phyloP scores from a whole-genome alignment of 2,797 vertebrate genomes.

The Siniperca obscura region DNA sequence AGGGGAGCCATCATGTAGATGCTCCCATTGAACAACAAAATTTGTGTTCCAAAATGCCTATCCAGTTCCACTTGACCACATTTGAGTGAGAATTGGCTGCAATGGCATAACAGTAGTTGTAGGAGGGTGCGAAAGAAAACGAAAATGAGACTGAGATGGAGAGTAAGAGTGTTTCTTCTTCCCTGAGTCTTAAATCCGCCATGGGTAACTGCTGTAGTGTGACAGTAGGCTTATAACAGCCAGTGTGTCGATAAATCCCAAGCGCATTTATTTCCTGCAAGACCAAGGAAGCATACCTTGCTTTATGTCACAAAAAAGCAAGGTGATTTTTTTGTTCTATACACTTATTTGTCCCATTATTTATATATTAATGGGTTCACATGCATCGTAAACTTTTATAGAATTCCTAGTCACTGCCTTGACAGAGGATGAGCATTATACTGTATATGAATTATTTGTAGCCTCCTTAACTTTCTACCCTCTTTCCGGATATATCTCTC shows the following conservation, averaged over 20 bases:
- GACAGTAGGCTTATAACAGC: conserved; percentile 84
- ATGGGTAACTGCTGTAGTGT: conserved; percentile 79
- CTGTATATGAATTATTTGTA: conserved; percentile 33
- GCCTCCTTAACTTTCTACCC: conserved; percentile 20
- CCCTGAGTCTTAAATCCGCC: conserved; percentile 75
- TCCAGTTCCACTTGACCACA: conserved; percentile 53
- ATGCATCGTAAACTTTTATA: conserved; percentile 55
- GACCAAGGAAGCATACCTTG: conserved; percentile 68
- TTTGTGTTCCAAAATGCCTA: conserved; percentile 35
- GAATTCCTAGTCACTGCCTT: conserved; percentile 16
- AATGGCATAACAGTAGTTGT: conserved; percentile 51
- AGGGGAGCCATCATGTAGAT: conserved; percentile 25
- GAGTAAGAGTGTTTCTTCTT: conserved; percentile 76
- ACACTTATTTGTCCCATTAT: conserved; percentile 60
- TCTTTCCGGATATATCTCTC: conserved; percentile 15
- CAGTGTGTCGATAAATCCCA: conserved; percentile 83
- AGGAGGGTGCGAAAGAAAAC: conserved; percentile 49
- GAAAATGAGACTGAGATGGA: conserved; percentile 72
- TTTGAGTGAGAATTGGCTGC: conserved; percentile 45
- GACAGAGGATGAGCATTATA: conserved; percentile 17
- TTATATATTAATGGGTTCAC: conserved; percentile 65
- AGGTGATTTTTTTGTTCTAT: conserved; percentile 43
- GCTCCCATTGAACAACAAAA: conserved; percentile 25
- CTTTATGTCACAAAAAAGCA: conserved; percentile 68
- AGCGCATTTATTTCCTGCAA: conserved; percentile 79